Base-by-base conservation (phyloP, 2,888 invertebrate species). In the Rambutsinella grinnellia region DNA sequence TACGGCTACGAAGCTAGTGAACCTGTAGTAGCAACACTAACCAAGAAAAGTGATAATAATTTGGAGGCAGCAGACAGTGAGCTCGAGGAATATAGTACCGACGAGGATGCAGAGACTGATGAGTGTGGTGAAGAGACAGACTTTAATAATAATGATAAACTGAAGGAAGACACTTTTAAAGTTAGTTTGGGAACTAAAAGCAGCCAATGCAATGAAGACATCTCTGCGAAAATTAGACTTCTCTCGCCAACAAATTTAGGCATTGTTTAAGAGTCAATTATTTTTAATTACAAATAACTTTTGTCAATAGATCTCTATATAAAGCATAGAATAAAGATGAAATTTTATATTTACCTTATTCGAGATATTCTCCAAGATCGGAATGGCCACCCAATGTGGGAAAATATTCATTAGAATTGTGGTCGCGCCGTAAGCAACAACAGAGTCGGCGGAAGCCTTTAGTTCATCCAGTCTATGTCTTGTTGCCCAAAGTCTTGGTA, bases 401-500 rank as follows among this genome's bases (percentile, higher is more conserved):
- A 83, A 69, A 58, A 81, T 57, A 66, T 81, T 81, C 81, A 87
- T 85, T 15, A 89, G 85, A 26, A 88, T 85, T 80, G 87, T 86
- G 46, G 87, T 85, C n/a, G 87, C 87, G 26, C 88, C 87, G 80
- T 87, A 88, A 76, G 88, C 87, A 26, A 89, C 86, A 36, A 88
- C 88, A 3, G 88, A 87, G 83, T 89, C 88, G 1, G 89, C 87
- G n/a, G 88, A 88, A 26, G 85, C 84, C 79, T 85, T 79, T 65
- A 89, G 85, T 49, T 88, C 87, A 60, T 88, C 88, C 85, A 90
- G 87, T 13, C 86, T 85, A 51, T 87, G 86, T 49, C 89, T 87
- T 27, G 89, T 88, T 56, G 88, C 87, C 90, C 90, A 90, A 2
- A 90, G 86, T 26, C 90, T 86, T 1, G 90, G 90, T 26, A 90